A percentile compares a stretch with the other conserved stretches of the same genome.
Evolutionary conservation across 2,797 vertebrate genomes (phyloP).

Genomic region (Chiloscyllium punctatum): DNA sequence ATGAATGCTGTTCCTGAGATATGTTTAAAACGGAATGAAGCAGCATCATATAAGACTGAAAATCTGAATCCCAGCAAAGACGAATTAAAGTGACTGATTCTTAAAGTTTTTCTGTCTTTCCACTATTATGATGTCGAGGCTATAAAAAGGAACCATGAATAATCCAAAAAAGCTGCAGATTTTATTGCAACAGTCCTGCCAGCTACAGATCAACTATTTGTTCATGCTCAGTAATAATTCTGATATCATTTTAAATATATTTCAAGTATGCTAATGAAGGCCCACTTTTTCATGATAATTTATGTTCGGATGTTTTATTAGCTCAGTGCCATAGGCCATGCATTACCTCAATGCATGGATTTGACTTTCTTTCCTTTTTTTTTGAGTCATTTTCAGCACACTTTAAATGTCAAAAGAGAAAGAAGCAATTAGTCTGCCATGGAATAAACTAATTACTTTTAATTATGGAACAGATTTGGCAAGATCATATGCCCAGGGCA

Average conservation of each 20-base stretch:
- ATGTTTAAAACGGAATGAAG: neutral
- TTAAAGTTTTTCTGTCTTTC: neutral
- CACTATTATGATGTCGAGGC: neutral
- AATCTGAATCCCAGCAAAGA: neutral
- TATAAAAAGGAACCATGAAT: neutral
- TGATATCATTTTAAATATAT: neutral
- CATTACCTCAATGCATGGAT: neutral
- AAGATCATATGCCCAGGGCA: neutral
- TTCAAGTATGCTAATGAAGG: conserved; percentile 2
- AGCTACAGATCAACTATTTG: neutral
- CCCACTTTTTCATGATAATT: neutral
- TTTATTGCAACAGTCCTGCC: neutral
- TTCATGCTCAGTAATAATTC: neutral
- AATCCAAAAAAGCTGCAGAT: neutral
- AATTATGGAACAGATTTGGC: neutral
- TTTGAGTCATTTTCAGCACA: neutral
- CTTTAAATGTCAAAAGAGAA: neutral
- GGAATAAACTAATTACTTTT: neutral
- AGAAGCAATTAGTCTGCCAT: neutral
- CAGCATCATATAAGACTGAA: neutral
- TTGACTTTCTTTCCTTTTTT: neutral
- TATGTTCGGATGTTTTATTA: neutral
- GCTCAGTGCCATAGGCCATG: neutral
- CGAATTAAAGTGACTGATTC: neutral
- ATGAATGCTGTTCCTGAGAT: neutral